Base-by-base conservation (phyloP, 23 tunicate species). In the Pegea sp. region DNA sequence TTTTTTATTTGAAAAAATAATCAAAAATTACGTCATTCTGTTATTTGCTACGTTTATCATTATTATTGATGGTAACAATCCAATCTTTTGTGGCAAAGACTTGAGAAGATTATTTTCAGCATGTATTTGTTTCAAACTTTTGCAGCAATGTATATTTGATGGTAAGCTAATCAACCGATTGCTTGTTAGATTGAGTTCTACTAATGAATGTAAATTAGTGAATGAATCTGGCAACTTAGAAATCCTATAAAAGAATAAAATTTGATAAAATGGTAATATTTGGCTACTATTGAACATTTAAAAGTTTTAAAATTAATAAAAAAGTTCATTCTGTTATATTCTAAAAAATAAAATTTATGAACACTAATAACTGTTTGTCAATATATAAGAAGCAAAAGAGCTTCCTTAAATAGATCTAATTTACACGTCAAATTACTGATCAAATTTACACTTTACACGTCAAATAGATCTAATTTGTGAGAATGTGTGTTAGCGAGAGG, bases 91-190 rank as follows among this genome's bases (percentile, higher is more conserved):
- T 27, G 93, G 93, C 33, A 80, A 24, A 32, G 60, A 58, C 4
- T 76, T 64, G 20, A 80, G 67, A 49, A 63, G 55, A 55, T 80
- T 80, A 70, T 80, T 69, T 27, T 76, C 80, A 20, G 72, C 80
- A n/a, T 31, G 65, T 5, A 80, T 61, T 25, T 62, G 31, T 21
- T 52, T 49, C 64, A 80, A 63, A 1, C 64, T 23, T 1, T 65
- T 30, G 48, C 93, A 80, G 24, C 48, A 43, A 60, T 66, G 79
- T 3, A 72, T 66, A 46, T 60, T 66, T 13, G 57, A 49, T 28
- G 93, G 93, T 3, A 80, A 48, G 6, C 56, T 28, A 7, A 66
- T 56, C 28, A 80, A 56, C 34, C 61, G 60, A 65, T 80, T 80
- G 49, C 67, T 63, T 2, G 93, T 72, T 21, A 54, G 50, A 57